Base-by-base conservation (phyloP, 2,797 vertebrate species). In the Coregonus suidteri region DNA sequence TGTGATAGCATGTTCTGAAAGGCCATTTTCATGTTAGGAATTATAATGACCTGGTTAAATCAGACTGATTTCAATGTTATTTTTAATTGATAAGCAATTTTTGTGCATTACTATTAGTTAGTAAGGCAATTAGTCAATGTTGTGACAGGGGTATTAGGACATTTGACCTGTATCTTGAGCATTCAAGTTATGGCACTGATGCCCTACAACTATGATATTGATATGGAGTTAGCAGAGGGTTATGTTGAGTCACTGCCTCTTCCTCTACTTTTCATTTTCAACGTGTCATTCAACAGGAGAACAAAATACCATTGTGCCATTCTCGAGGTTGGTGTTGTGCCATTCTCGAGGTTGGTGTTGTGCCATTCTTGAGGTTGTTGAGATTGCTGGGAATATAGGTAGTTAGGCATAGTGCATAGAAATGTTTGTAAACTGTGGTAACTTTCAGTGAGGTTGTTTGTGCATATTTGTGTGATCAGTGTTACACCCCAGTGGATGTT, bases 391-490 rank as follows among this genome's bases (percentile, higher is more conserved):
- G 59, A 64, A 64, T 25, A 64, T 25, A 64, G 59, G 69, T 62
- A 62, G 30, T 30, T 73, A 47, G 34, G 20, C 74, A 16, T 65
- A 18, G 35, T 30, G 34, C 31, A 74, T 3, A 73, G 25, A 74
- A 1, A 31, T 34, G 16, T 56, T 35, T 31, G 14, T n/a, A 25
- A 20, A 62, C n/a, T 62, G 74, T 67, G 30, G 65, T 31, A 4
- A 15, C 70, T 30, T 71, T 20, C 20, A 14, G 6, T 25, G 9
- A 52, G 4, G 7, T 13, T 53, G 54, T 77, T 54, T 47, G 7
- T 77, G 68, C n/a, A 37, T 51, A 41, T 68, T 20, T 56, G 77
- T 75, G 64, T 75, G 47, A 52, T 25, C 25, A 6, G 41, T 71
- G 47, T 52, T n/a, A 9, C 41, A 71, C 20, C 13, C 47, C 47